Base-by-base conservation (phyloP, 2,888 invertebrate genomes). In the Boloria selene region DNA sequence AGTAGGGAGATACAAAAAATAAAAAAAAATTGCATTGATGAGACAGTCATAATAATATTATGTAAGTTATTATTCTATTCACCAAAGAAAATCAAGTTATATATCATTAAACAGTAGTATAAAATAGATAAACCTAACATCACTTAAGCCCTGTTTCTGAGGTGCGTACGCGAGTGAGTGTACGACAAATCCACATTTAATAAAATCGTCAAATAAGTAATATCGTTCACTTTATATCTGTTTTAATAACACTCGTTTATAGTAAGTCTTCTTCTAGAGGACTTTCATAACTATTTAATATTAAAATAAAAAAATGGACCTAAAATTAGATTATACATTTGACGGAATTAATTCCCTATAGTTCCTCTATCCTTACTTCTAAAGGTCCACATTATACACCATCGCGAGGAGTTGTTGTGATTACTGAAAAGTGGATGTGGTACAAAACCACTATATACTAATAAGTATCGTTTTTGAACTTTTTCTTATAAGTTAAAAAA, bases 351-450 rank as follows among this genome's bases (percentile, higher is more conserved):
- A 49, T 14, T 16, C 1, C 59, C 13, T 26, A 75, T 70, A 76
- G 78, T 78, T 74, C 77, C 75, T 77, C 73, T 73, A 77, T 73
- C 45, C 13, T 65, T 45, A 56, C n/a, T 2, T 44, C 14, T 22
- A 22, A 56, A 45, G 44, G 3, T 13, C 22, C 45, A 45, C 26
- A 45, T 22, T 22, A 56, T 56, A 18, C 4, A 6, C 17, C 42
- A 22, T 45, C 56, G 22, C 3, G 22, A n/a, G 22, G n/a, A 26
- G n/a, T 45, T 56, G 26, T 7, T 22, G 26, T 45, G 10, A 13
- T 45, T 16, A 45, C 26, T 56, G 44, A 45, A n/a, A 42, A 56
- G 56, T 22, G 26, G 7, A 56, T 45, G 56, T 56, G 45, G 44
- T 56, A 56, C 22, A 56, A 56, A n/a, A 45, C 22, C 13, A 45